phyloP scores from a whole-genome alignment of 1,140 invertebrate species.

The Heliconius congener region DNA sequence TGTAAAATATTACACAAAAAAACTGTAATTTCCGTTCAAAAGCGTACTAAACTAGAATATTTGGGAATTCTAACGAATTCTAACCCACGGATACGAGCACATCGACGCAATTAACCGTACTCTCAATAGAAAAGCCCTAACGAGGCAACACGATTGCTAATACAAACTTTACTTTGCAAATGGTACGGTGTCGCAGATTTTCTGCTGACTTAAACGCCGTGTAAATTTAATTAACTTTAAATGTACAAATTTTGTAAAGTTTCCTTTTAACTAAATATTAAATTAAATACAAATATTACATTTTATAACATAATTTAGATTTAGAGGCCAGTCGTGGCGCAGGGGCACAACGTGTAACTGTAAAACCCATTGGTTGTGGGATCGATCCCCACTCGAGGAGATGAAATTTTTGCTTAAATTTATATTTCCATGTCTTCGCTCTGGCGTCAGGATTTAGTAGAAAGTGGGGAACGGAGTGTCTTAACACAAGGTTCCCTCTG shows the following conservation, averaged over 20 bases:
- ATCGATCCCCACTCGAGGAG: too few species aligned
- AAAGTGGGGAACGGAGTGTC: too few species aligned
- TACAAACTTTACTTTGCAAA: slow-evolving; percentile 36
- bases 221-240: slow-evolving; percentile 20
- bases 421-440: too few species aligned
- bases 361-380: too few species aligned
- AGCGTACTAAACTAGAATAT: background rate
- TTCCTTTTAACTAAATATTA: background rate
- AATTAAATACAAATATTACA: too few species aligned
- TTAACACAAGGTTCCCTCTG: too few species aligned
- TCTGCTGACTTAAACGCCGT: slow-evolving; percentile 14
- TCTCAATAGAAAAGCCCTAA: slow-evolving; percentile 33
- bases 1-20: background rate
- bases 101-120: slow-evolving; percentile 16
- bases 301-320: too few species aligned
- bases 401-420: too few species aligned
- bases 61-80: background rate
- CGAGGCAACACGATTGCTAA: slow-evolving; percentile 32
- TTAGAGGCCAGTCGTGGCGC: too few species aligned
- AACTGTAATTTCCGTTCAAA: background rate
- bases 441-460: too few species aligned
- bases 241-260: background rate
- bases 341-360: too few species aligned
- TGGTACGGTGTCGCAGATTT: slow-evolving; percentile 33
- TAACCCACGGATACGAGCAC: background rate